These are phyloP conservation scores for Drymonia ruficornis DNA, from an alignment of 2,888 invertebrate species.

Conservation along the genomic window DNA sequence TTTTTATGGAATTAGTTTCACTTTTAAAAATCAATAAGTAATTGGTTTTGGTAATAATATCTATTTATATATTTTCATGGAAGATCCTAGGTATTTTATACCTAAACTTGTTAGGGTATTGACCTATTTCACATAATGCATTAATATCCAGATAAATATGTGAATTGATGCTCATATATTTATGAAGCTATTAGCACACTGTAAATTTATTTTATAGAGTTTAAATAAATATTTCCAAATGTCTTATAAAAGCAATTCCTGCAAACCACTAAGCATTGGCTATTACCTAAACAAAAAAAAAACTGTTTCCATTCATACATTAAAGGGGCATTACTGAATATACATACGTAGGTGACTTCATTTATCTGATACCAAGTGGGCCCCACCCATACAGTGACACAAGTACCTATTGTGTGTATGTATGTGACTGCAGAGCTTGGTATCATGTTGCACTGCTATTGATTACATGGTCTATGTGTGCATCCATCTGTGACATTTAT, in stretches of 20 bases:
- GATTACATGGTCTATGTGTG: conserved; percentile 35
- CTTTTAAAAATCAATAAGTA: too few species aligned
- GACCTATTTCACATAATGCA: not conserved
- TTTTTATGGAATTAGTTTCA: not conserved
- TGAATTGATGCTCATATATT: not conserved
- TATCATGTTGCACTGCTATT: conserved; percentile 40
- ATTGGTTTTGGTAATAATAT: too few species aligned
- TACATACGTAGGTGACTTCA: not conserved
- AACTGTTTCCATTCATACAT: too few species aligned
- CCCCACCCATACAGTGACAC: conserved; percentile 38
- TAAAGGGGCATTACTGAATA: not conserved
- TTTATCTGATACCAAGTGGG: conserved; percentile 4
- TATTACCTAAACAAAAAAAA: not conserved
- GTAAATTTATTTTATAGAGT: too few species aligned
- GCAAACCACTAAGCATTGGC: too few species aligned
- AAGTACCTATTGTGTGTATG: conserved; percentile 15
- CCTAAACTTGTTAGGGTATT: too few species aligned
- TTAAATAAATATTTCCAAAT: too few species aligned
- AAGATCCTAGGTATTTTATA: too few species aligned
- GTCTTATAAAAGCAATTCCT: too few species aligned
- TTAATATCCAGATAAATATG: not conserved
- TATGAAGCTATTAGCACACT: not conserved
- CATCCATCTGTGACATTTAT: conserved; percentile 35
- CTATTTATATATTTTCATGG: too few species aligned
- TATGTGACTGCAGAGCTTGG: conserved; percentile 19